Conservation (phyloP, 2,113 vertebrate species). For the Daubentonia madagascariensis region DNA sequence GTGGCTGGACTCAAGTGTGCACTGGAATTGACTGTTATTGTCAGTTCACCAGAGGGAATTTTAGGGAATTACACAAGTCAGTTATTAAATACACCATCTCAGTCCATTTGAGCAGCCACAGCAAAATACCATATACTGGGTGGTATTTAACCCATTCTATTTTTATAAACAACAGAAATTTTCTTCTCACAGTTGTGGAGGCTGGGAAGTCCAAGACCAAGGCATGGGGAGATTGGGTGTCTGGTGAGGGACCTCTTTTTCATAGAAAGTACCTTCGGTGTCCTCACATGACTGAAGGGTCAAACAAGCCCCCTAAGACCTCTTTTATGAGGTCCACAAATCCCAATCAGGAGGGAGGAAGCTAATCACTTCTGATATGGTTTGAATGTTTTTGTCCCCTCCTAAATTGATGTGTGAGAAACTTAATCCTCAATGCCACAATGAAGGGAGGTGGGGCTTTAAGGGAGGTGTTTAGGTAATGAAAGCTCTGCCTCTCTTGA, state of each 20-base stretch:
- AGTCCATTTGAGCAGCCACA: rapidly evolving
- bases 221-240: rapidly evolving
- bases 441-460: no score
- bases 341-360: neutral
- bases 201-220: neutral
- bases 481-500: no score
- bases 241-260: no score
- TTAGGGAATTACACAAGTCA: neutral
- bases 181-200: neutral
- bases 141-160: neutral
- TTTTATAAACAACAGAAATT: neutral
- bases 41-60: neutral
- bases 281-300: neutral
- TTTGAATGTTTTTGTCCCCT: neutral
- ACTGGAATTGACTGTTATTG: rapidly evolving
- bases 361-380: neutral
- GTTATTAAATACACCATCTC: neutral
- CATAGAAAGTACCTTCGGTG: neutral
- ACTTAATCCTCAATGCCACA: neutral
- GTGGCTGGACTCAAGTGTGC: neutral
- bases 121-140: neutral
- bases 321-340: neutral
- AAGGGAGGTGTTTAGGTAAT: neutral
- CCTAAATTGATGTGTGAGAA: neutral
- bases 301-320: no score